Conservation (phyloP, 2,888 invertebrate genomes). For the Drosophila greeni region DNA sequence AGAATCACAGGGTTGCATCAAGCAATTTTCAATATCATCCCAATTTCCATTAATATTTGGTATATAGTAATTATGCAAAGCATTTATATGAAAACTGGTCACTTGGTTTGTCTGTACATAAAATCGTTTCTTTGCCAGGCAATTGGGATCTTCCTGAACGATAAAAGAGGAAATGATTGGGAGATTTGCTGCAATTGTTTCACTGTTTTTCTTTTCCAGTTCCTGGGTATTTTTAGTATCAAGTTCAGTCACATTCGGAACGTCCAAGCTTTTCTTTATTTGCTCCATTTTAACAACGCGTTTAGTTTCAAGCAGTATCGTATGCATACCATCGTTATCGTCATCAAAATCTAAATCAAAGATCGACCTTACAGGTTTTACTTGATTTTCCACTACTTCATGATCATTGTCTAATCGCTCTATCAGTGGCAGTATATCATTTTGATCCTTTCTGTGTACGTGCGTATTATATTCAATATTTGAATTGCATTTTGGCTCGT, state of each 20-base stretch:
- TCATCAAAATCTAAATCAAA: slow-evolving; percentile 79
- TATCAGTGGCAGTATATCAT: neutral
- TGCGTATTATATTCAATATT: slow-evolving; percentile 16
- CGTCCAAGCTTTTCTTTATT: slow-evolving; percentile 3
- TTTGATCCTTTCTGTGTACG: slow-evolving; percentile 5
- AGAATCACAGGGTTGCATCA: slow-evolving; percentile 19
- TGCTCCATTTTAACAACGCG: slow-evolving; percentile 17
- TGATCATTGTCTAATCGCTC: slow-evolving; percentile 9
- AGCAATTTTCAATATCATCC: slow-evolving; percentile 63
- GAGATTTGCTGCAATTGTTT: slow-evolving; percentile 3
- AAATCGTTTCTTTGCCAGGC: slow-evolving; percentile 74
- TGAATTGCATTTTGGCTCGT: neutral
- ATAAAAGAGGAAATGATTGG: slow-evolving; percentile 41
- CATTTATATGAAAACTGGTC: slow-evolving; percentile 80
- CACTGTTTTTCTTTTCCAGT: slow-evolving; percentile 14
- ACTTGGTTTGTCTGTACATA: slow-evolving; percentile 75
- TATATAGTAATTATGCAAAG: slow-evolving; percentile 81
- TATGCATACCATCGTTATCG: slow-evolving; percentile 73
- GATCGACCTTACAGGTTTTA: slow-evolving; percentile 76
- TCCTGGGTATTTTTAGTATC: slow-evolving; percentile 7
- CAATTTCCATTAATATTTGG: slow-evolving; percentile 83
- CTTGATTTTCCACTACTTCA: slow-evolving; percentile 17
- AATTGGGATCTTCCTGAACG: slow-evolving; percentile 72
- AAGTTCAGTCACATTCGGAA: slow-evolving; percentile 1
- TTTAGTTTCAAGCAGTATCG: slow-evolving; percentile 19